Evolutionary conservation across 2,797 vertebrate genomes (phyloP), one percentile per base, ranked within the genome.

Genomic region (Periparus ater): DNA sequence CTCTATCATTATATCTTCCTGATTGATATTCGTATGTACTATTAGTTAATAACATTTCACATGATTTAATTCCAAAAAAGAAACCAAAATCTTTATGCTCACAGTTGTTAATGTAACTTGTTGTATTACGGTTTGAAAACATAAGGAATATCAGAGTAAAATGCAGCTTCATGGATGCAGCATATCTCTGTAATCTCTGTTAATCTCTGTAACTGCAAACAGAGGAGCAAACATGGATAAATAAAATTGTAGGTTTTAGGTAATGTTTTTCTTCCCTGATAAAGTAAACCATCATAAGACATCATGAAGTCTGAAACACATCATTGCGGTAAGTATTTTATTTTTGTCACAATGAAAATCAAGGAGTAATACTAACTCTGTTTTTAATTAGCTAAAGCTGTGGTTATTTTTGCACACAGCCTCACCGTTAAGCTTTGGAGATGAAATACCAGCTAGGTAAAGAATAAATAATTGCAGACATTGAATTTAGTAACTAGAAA

Each of bases 261-360:
- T 73, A 36, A 67, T 77, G 2, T 20, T 73, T 93, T 94, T 93
- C 66, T 82, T 51, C n/a, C 73, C 9, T 96, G 85, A 94, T 90
- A 94, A 68, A 42, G 38, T 44, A 77, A 63, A 30, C 27, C 22
- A 54, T 74, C 26, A 45, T 73, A 51, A 80, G 54, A 20, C 25
- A 78, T 88, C 29, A 48, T 83, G 70, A 44, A 65, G 58, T 96
- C 77, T 91, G 65, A 47, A 65, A 38, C 13, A 15, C 3, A 36
- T 15, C 11, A 54, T n/a, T 27, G 4, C 7, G 7, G 1, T 62
- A 48, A 1, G 1, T 12, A 50, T 86, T 76, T 79, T 58, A 44
- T 58, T 50, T 89, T 76, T 51, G 10, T 51, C 23, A 84, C 26
- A 63, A 7, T 45, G 16, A 76, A n/a, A 58, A 86, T 42, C 21